phyloP scores from a whole-genome alignment of 1,140 invertebrate species.

The Dendrolimus kikuchii region DNA sequence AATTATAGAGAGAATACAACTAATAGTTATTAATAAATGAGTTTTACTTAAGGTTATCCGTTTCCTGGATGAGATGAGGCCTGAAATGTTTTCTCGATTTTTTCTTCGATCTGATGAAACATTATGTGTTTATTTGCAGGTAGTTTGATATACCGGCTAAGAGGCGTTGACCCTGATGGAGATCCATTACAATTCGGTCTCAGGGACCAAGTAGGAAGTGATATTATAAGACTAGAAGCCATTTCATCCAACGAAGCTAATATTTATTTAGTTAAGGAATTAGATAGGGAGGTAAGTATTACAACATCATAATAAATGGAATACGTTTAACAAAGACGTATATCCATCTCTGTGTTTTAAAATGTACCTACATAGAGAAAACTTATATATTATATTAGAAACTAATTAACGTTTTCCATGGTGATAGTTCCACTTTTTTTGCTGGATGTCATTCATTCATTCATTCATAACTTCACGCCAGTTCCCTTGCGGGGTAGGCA shows the following conservation, averaged over 20 bases:
- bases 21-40: too few species aligned
- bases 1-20: too few species aligned
- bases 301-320: slow-evolving; percentile 1
- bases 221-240: slow-evolving; percentile 89
- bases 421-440: too few species aligned
- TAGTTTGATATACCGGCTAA: slow-evolving; percentile 86
- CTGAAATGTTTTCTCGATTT: neutral
- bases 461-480: too few species aligned
- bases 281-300: slow-evolving; percentile 87
- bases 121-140: slow-evolving; percentile 73
- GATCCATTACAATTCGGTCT: slow-evolving; percentile 89
- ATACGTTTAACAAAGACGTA: too few species aligned
- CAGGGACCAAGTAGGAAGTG: slow-evolving; percentile 82
- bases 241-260: slow-evolving; percentile 86
- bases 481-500: too few species aligned
- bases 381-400: slow-evolving; percentile 1
- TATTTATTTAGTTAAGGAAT: slow-evolving; percentile 89
- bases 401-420: too few species aligned
- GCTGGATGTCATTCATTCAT: too few species aligned
- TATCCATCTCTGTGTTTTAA: too few species aligned
- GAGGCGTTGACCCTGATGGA: slow-evolving; percentile 88
- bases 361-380: neutral
- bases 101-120: slow-evolving; percentile 3
- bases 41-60: too few species aligned
- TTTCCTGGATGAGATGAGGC: too few species aligned